These are phyloP conservation scores for Antitype chi DNA, from an alignment of 2,888 invertebrate genomes.

Conservation along the genomic window DNA sequence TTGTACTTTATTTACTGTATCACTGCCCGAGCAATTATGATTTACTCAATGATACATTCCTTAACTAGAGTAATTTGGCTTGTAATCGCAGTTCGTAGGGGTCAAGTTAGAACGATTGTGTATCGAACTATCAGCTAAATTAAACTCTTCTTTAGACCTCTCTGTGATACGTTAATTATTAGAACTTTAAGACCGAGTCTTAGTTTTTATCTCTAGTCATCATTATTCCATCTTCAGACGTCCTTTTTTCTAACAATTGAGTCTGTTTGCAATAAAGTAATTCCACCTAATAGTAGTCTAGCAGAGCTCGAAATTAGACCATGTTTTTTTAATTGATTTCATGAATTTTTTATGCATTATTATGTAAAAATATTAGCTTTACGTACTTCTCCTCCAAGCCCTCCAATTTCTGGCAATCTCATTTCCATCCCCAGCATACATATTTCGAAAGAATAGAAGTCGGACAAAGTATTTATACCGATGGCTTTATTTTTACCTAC, in stretches of 20 bases:
- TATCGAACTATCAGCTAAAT: background rate
- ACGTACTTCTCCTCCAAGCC: no score
- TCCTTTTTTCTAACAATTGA: background rate
- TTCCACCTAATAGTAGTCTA: background rate
- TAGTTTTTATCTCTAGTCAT: background rate
- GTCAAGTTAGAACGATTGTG: conserved; percentile 34
- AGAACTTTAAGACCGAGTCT: background rate
- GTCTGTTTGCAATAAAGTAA: background rate
- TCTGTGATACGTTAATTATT: background rate
- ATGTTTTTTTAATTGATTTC: no score
- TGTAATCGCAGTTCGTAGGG: conserved; percentile 31
- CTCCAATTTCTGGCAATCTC: background rate
- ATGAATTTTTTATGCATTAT: no score
- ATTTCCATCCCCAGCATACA: background rate
- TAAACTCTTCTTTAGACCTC: background rate
- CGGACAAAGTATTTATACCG: background rate
- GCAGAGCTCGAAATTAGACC: no score
- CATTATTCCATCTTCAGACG: background rate
- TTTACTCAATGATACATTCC: conserved; percentile 35
- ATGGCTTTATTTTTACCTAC: background rate
- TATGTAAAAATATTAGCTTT: no score
- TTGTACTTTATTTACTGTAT: background rate
- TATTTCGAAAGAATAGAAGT: background rate
- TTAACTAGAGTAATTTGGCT: conserved; percentile 3
- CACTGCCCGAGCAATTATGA: background rate